Base-by-base conservation (phyloP, 2,797 vertebrate genomes). In the Natrix natrix region DNA sequence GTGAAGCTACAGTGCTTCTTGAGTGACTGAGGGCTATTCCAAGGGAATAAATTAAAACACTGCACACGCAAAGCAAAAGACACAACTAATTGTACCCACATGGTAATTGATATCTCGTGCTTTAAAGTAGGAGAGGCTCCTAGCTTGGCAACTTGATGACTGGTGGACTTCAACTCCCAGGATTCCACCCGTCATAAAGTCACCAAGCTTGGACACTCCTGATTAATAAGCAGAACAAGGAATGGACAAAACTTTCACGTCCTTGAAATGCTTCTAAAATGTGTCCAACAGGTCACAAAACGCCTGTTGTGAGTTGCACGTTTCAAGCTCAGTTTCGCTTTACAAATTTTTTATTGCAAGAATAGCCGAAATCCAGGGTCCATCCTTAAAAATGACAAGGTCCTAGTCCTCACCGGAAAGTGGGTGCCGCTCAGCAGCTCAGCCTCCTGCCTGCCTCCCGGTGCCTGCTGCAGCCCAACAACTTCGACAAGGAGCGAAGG, bases 41-140 rank as follows among this genome's bases (percentile, higher is more conserved):
- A 8, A 57, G 37, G 28, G 8, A 91, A 28, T 16, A 48, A 86
- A 60, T 26, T 28, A 43, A 59, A 78, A 22, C 26, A 24, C 1
- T 4, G 8, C 8, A 8, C 26, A 26, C 4, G 8, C 60, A 11
- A 61, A 22, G n/a, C 48, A 26, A 91, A 87, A 55, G 52, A 32
- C 3, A 2, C 0, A 0, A 26, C 0, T 13, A 37, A 32, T 8
- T 5, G 2, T 20, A n/a, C 8, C 57, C 20, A 5, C 11, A 1
- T 10, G 1, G 8, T 16, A 20, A 87, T 26, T 13, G 28, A 60
- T 5, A 28, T 2, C 5, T 28, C 28, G 24, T 28, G 52, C 4
- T 61, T 43, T 56, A 24, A 90, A 78, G 2, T 28, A 61, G 8
- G 5, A 28, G 13, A 32, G 63, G 5, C 5, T 16, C 13, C 13